Base-by-base conservation (phyloP, 1,140 invertebrate genomes). In the Drosophila obscura region DNA sequence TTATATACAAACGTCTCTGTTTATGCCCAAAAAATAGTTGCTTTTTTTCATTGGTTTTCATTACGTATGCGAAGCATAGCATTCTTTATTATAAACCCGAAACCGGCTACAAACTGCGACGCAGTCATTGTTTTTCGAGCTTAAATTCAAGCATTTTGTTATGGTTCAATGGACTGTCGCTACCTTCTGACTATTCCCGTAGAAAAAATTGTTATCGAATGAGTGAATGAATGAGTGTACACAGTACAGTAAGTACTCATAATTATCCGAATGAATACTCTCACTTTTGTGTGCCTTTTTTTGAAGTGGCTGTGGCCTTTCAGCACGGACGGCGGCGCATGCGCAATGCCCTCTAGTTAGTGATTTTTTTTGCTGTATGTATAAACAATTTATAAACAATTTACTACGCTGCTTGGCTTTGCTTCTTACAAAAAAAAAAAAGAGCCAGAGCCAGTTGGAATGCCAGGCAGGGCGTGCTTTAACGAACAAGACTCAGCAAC, bases 401-500 rank as follows among this genome's bases (percentile, higher is more conserved):
- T 76, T 72, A 69, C 35, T 62, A 79, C 61, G 67, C 45, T 19
- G 24, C 45, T 39, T 39, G 35, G 11, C 35, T 39, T 39, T 39
- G 35, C 1, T 13, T 39, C 11, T 13, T 4, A 39, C 9, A 39
- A 39, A 28, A 50, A 41, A 19, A 45, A 26, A 52, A 61, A 46
- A 63, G 58, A 62, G 61, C 61, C 45, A 66, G 45, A 80, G 50
- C 61, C 15, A 64, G 56, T 53, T 68, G 80, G 57, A 80, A 84
- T 81, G 74, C 65, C 74, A 82, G 77, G 26, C 73, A 65, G 77
- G 80, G 80, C 80, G 80, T 82, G 73, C 69, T 74, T 26, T 31
- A 35, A 44, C 46, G 43, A 50, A 46, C 52, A 24, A 48, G 53
- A 55, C 51, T 62, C 31, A 24, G 4, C 58, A 52, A 71, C 26